A percentile compares a stretch with the other conserved stretches of the same genome.
Evolutionary conservation across 2,888 invertebrate genomes (phyloP).

Genomic region (Netelia fuscicornis): DNA sequence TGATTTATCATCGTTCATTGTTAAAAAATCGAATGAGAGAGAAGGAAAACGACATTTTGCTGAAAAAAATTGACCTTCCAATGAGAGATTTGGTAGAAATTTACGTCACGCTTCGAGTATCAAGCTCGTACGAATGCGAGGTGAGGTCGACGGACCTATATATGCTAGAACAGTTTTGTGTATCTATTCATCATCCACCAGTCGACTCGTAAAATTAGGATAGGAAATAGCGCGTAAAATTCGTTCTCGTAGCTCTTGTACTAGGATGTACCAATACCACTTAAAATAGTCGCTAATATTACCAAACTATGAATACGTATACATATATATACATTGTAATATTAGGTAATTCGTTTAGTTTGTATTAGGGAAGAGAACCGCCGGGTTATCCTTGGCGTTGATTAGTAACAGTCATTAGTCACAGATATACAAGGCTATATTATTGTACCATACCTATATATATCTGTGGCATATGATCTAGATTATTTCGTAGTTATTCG

Average conservation of each 20-base stretch:
- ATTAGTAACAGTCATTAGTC: constrained; percentile 57
- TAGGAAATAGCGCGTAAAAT: constrained; percentile 35
- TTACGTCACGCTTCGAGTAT: constrained; percentile 20
- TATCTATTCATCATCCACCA: constrained; percentile 1
- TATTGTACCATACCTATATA: background rate
- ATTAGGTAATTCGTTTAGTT: constrained; percentile 39
- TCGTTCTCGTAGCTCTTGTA: constrained; percentile 19
- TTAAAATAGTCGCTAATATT: background rate
- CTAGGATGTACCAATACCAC: background rate
- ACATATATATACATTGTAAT: constrained; percentile 29
- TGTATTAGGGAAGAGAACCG: constrained; percentile 32
- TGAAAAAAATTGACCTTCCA: background rate
- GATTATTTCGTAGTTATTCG: constrained; percentile 43
- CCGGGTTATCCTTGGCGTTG: constrained; percentile 8
- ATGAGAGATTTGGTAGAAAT: background rate
- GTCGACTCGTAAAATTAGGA: constrained; percentile 13
- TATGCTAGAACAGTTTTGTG: background rate
- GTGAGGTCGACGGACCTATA: constrained; percentile 15
- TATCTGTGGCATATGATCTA: constrained; percentile 34
- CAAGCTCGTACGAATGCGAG: constrained; percentile 1
- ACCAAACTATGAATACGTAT: background rate
- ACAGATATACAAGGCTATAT: constrained; percentile 5
- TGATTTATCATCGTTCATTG: background rate
- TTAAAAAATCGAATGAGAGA: background rate
- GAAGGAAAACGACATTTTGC: no score